Base-by-base conservation (phyloP, 2,888 invertebrate genomes). In the Agriopis aurantiaria region DNA sequence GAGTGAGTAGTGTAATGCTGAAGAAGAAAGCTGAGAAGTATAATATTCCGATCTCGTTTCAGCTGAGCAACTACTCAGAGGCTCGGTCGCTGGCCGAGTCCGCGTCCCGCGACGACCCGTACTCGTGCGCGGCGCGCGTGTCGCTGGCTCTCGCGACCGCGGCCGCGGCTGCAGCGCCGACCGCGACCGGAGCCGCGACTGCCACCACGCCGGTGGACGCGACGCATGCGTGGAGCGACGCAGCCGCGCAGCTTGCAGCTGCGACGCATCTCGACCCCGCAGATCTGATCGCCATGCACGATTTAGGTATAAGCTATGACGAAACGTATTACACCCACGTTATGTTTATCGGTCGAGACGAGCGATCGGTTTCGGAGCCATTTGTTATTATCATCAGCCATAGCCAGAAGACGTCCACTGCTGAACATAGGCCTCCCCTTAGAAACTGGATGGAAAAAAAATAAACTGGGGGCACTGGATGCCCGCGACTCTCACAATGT, bases 261-360 rank as follows among this genome's bases (percentile, higher is more conserved):
- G 94, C 94, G 55, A 84, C 87, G n/a, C 91, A 91, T 57, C 87
- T 92, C 11, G 92, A 94, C 66, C 94, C 94, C 7, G 90, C 92
- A 0, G 89, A 92, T 59, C 85, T 90, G 17, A 86, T 91, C 12
- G 93, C 91, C 14, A 85, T 88, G 82, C 91, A 93, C 65, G 88
- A 92, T 69, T 76, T 91, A 5, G 91, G 91, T 91, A 77, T n/a
- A 12, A 40, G 7, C n/a, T 12, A 11, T 48, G 48, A 12, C 6
- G 11, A 7, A n/a, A 12, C 33, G 33, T 33, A 33, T 33, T 33
- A 33, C 3, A 33, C 33, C 3, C 5, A 33, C 33, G 33, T 33
- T 33, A 33, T 33, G 33, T 33, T 33, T 33, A 33, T 33, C 5
- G 33, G 33, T 33, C 33, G 33, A 3, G 23, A 33, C 33, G 33